phyloP scores from a whole-genome alignment of 2,888 invertebrate species.

The Antheraea assamensis region DNA sequence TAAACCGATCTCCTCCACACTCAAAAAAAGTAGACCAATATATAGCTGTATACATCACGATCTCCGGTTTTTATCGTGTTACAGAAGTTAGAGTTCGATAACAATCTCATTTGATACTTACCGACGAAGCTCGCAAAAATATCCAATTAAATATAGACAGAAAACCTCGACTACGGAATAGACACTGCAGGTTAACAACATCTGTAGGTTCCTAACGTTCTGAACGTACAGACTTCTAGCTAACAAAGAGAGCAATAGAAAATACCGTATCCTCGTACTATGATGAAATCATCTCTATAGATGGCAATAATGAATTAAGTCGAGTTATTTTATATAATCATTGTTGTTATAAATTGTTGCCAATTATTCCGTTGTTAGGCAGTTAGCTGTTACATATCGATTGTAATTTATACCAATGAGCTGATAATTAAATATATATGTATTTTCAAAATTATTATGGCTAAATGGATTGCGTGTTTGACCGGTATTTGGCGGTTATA shows the following conservation, averaged over 20 bases:
- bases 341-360: no score
- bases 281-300: neutral
- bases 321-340: neutral
- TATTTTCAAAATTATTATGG: no score
- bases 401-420: no score
- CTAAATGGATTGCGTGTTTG: no score
- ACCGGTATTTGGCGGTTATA: no score
- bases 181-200: neutral
- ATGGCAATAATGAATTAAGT: neutral
- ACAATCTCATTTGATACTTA: neutral
- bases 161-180: neutral
- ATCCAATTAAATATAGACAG: neutral
- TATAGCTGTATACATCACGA: neutral
- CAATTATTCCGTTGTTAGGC: no score
- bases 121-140: neutral
- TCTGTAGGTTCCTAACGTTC: neutral
- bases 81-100: neutral
- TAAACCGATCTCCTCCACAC: neutral
- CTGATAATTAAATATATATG: no score
- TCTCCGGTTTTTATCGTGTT: neutral
- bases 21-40: slow-evolving; percentile 3
- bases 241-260: neutral
- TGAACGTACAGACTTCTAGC: neutral
- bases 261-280: neutral
- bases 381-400: no score